A percentile compares a stretch with the other conserved stretches of the same genome.
These are phyloP conservation scores for Sarcophaga carnaria DNA, from an alignment of 2,888 invertebrate species.

Conservation along the genomic window DNA sequence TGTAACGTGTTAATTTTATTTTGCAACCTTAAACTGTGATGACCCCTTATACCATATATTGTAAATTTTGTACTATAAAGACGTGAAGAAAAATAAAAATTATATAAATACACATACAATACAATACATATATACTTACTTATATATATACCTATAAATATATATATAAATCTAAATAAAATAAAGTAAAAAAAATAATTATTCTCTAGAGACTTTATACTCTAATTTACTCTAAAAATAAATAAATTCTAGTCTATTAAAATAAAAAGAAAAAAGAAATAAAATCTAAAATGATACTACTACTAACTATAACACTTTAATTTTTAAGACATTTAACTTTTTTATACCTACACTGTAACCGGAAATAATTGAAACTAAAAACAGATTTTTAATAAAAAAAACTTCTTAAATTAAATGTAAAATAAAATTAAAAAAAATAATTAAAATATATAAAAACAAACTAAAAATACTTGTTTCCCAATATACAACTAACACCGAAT, in stretches of 20 bases:
- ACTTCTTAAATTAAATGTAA: slow-evolving; percentile 27
- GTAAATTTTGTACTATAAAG: slow-evolving; percentile 68
- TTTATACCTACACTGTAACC: slow-evolving; percentile 62
- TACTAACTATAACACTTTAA: slow-evolving; percentile 49
- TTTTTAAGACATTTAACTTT: slow-evolving; percentile 66
- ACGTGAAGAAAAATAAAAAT: not conserved
- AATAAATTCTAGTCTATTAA: slow-evolving; percentile 47
- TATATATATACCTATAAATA: not conserved
- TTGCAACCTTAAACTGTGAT: slow-evolving; percentile 31
- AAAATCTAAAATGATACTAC: not conserved
- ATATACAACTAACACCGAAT: not conserved
- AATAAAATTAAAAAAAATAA: slow-evolving; percentile 37
- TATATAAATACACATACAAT: not conserved
- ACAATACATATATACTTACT: not conserved
- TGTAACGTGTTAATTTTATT: not conserved
- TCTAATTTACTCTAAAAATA: slow-evolving; percentile 30
- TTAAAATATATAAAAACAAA: slow-evolving; percentile 19
- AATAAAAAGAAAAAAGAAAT: slow-evolving; percentile 1
- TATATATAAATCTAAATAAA: slow-evolving; percentile 22
- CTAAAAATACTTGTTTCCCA: not conserved
- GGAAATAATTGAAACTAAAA: slow-evolving; percentile 28
- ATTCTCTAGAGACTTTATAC: slow-evolving; percentile 42
- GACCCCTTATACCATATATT: not conserved
- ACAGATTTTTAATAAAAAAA: slow-evolving; percentile 13
- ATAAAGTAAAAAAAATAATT: not conserved